These are phyloP conservation scores for Perdita meconis DNA, from an alignment of 2,888 invertebrate genomes.

Conservation along the genomic window DNA sequence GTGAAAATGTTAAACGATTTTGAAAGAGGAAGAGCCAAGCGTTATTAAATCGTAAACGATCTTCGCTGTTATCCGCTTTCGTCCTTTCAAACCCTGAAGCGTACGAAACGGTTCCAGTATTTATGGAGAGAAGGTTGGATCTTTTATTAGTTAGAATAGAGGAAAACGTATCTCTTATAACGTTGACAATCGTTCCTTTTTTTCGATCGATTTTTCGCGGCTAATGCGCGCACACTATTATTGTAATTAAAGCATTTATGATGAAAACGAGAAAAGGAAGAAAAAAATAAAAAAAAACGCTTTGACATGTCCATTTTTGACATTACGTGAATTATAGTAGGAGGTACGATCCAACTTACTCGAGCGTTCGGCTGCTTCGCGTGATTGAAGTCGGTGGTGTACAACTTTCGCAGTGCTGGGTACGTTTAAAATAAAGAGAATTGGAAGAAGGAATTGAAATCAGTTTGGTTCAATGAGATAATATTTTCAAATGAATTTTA, in stretches of 20 bases:
- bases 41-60: too few species aligned
- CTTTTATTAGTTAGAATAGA: slow-evolving; percentile 14
- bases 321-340: slow-evolving; percentile 32
- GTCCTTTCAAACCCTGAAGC: slow-evolving; percentile 48
- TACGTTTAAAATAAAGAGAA: too few species aligned
- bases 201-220: slow-evolving; percentile 48
- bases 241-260: slow-evolving; percentile 12
- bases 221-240: slow-evolving; percentile 28
- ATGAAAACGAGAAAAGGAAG: too few species aligned
- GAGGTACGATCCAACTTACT: slow-evolving; percentile 59
- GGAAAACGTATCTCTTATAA: slow-evolving; percentile 48
- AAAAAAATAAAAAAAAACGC: background rate
- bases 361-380: slow-evolving; percentile 36
- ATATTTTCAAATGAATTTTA: too few species aligned
- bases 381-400: slow-evolving; percentile 31
- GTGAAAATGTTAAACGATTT: slow-evolving; percentile 49
- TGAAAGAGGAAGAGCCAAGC: too few species aligned
- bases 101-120: slow-evolving; percentile 15
- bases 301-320: slow-evolving; percentile 33
- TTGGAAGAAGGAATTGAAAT: too few species aligned
- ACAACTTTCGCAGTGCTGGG: slow-evolving; percentile 8
- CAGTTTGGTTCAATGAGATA: too few species aligned
- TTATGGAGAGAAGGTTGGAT: slow-evolving; percentile 31
- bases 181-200: slow-evolving; percentile 68
- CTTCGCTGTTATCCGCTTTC: slow-evolving; percentile 53